These are phyloP conservation scores for Steatornis caripensis DNA, from an alignment of 2,113 vertebrate species.

Conservation along the genomic window DNA sequence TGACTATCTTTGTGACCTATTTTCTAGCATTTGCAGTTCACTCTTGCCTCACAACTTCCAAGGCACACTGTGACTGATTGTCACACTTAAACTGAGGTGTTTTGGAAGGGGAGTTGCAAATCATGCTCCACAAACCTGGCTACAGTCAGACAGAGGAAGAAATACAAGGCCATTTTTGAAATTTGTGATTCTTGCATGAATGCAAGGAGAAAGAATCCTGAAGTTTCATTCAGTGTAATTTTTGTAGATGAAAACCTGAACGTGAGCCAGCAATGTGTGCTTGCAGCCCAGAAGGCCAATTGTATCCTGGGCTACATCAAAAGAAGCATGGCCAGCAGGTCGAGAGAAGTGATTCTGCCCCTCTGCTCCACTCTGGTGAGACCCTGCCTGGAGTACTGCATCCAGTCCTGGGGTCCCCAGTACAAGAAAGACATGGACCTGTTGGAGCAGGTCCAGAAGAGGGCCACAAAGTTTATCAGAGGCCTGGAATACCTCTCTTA, in stretches of 20 bases:
- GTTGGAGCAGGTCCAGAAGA: not conserved
- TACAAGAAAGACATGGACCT: not conserved
- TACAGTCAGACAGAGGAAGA: not conserved
- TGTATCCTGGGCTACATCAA: not conserved
- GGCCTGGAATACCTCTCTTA: not conserved
- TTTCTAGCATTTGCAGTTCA: not conserved
- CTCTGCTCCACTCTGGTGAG: not conserved
- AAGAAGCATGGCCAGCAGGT: not conserved
- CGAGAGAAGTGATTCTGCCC: not conserved
- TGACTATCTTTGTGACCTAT: not conserved
- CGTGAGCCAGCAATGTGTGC: rapidly evolving
- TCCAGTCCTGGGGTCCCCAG: not conserved
- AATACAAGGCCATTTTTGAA: not conserved
- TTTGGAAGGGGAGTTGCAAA: not conserved
- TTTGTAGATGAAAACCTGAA: not conserved
- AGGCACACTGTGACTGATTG: not conserved
- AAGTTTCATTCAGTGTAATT: not conserved
- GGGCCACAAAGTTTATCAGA: not conserved
- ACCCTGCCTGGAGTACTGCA: rapidly evolving
- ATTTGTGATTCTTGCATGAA: not conserved
- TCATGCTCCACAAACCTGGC: not conserved
- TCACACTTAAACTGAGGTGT: not conserved
- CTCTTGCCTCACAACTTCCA: not conserved
- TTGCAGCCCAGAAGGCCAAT: not conserved
- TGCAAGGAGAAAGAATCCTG: not conserved